Evolutionary conservation across 2,888 invertebrate species (phyloP).

Genomic region (Papilio gigon): DNA sequence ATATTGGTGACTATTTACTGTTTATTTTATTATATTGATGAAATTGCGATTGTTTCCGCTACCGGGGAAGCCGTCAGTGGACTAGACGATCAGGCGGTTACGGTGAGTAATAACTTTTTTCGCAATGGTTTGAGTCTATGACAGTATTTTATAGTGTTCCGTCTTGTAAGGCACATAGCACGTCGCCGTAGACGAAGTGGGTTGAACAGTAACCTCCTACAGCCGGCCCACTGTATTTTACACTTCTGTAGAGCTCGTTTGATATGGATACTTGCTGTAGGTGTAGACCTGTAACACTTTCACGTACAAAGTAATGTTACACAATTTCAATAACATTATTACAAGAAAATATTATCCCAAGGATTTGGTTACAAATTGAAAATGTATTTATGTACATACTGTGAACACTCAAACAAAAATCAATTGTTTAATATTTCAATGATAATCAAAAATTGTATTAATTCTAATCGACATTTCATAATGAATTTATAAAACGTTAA

Average conservation of each 20-base stretch:
- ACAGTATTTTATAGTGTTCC: constrained; percentile 60
- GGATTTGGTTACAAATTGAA: neutral
- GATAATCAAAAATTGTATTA: neutral
- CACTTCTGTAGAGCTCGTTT: constrained; percentile 63
- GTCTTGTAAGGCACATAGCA: constrained; percentile 71
- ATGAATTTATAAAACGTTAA: neutral
- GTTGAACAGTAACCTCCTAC: constrained; percentile 60
- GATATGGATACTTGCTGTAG: constrained; percentile 52
- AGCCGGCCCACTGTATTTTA: constrained; percentile 48
- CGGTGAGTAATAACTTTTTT: constrained; percentile 71
- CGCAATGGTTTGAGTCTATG: constrained; percentile 47
- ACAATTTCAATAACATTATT: constrained; percentile 16
- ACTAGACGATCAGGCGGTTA: constrained; percentile 61
- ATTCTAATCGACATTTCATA: neutral
- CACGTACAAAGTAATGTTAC: constrained; percentile 44
- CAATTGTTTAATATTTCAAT: neutral
- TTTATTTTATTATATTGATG: constrained; percentile 38
- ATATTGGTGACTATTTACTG: constrained; percentile 43
- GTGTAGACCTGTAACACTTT: constrained; percentile 50
- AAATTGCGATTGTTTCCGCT: constrained; percentile 52
- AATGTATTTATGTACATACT: neutral
- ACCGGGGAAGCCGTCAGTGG: constrained; percentile 66
- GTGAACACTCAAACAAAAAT: neutral
- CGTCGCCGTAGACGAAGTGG: constrained; percentile 73
- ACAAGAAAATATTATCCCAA: neutral